Percentiles rank a stretch among this genome's conserved stretches.
These are phyloP conservation scores for Castor canadensis DNA, from an alignment of 2,113 vertebrate genomes.

Conservation along the genomic window DNA sequence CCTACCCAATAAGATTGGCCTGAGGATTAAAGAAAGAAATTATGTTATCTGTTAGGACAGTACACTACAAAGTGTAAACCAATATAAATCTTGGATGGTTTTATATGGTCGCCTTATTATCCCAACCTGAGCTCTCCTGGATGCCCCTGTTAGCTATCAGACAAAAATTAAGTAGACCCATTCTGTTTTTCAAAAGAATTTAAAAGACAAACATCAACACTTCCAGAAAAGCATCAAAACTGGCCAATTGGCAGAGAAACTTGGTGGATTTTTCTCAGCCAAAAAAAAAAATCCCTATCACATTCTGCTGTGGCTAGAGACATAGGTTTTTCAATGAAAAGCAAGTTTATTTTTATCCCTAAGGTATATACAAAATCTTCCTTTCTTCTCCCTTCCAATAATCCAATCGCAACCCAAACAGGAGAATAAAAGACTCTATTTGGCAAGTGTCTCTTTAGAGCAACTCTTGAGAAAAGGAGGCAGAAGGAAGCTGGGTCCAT, in stretches of 20 bases:
- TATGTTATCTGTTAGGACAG: neutral
- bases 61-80: neutral
- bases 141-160: neutral
- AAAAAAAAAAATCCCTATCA: conserved; percentile 17
- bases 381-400: conserved; percentile 37
- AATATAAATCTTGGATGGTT: neutral
- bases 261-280: conserved; percentile 13
- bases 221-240: neutral
- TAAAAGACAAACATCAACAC: neutral
- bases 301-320: neutral
- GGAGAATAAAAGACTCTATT: neutral
- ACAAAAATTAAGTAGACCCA: neutral
- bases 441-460: conserved; percentile 53
- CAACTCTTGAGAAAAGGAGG: conserved; percentile 24
- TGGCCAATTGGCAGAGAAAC: conserved; percentile 3
- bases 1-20: neutral
- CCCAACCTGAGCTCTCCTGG: neutral
- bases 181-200: neutral
- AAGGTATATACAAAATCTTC: conserved; percentile 26
- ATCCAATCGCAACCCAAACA: conserved; percentile 18
- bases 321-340: neutral
- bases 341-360: conserved; percentile 59
- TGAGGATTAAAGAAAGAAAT: neutral
- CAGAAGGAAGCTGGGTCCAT: neutral
- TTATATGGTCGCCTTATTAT: neutral